Percentiles rank a stretch among this genome's conserved stretches.
Evolutionary conservation across 2,113 vertebrate genomes (phyloP).

Genomic region (Seriola quinqueradiata): DNA sequence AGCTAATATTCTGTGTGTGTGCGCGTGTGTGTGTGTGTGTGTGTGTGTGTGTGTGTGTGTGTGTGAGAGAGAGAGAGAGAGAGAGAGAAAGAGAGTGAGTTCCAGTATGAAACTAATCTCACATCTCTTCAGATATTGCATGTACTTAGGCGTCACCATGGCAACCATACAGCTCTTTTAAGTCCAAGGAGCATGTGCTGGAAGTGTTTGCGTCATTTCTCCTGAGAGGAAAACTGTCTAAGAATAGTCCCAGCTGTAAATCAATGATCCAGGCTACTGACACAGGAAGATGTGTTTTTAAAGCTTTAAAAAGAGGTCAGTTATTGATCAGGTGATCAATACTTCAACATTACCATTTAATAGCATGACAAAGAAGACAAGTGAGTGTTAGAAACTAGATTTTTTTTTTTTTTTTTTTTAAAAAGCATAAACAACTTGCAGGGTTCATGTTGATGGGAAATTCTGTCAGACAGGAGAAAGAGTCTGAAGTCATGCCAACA

Average conservation of each 20-base stretch:
- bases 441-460: no score
- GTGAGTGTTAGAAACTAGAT: no score
- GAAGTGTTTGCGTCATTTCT: conserved; percentile 48
- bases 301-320: background rate
- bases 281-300: background rate
- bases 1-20: background rate
- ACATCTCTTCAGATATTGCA: conserved; percentile 34
- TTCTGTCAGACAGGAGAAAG: no score
- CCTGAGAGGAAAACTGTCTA: conserved; percentile 33
- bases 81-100: background rate
- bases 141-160: conserved; percentile 48
- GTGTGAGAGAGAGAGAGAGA: conserved; percentile 4
- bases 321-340: background rate
- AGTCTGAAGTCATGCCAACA: no score
- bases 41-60: background rate
- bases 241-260: conserved; percentile 49
- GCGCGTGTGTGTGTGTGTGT: background rate
- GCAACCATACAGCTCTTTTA: conserved; percentile 53
- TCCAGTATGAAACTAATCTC: conserved; percentile 11
- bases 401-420: no score
- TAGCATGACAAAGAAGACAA: no score
- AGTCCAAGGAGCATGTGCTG: conserved; percentile 5
- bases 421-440: no score
- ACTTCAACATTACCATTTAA: background rate
- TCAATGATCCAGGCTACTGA: background rate